Evolutionary conservation across 2,888 invertebrate species (phyloP), one percentile per base, ranked within the genome.

Genomic region (Lithophane leautieri): DNA sequence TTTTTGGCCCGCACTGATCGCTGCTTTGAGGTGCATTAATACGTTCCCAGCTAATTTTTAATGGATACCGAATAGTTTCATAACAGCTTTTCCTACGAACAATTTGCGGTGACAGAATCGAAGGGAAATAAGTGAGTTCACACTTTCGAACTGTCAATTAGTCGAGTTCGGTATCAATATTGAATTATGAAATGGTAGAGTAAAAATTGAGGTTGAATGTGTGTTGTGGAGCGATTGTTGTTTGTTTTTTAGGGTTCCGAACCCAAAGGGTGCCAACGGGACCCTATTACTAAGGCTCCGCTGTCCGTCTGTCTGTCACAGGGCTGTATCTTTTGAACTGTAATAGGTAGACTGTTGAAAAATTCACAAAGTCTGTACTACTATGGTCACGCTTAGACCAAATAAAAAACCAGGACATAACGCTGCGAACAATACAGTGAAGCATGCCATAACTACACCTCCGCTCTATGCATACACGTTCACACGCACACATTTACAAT

Each of bases 11-110:
- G 78, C 82, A 68, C 87, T 82, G 90, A 90, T 89, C 86, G 85
- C 84, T 89, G 89, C 89, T 89, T 90, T 92, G 92, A 90, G 91
- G 90, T 91, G 88, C 90, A 92, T 93, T 94, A 93, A 93, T 92
- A 92, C 89, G 86, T 88, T 88, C 87, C 86, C 85, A 89, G 91
- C 92, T 92, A 93, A 90, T 91, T 92, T 93, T 93, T 91, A 92
- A 93, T 91, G 90, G 92, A 92, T 82, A 89, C 83, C 84, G 84
- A 84, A 89, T 89, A 89, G 87, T 88, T 86, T 77, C 71, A 80
- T 82, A 82, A 81, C 85, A 78, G 86, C 76, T 73, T 79, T 78
- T 86, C 76, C 87, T 89, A 82, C 80, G 72, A 76, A 84, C 88
- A 87, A 89, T 90, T 89, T 88, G 84, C 65, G 84, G 79, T 89